These are phyloP conservation scores for Dryobota labecula DNA, from an alignment of 2,888 invertebrate species.

Conservation along the genomic window DNA sequence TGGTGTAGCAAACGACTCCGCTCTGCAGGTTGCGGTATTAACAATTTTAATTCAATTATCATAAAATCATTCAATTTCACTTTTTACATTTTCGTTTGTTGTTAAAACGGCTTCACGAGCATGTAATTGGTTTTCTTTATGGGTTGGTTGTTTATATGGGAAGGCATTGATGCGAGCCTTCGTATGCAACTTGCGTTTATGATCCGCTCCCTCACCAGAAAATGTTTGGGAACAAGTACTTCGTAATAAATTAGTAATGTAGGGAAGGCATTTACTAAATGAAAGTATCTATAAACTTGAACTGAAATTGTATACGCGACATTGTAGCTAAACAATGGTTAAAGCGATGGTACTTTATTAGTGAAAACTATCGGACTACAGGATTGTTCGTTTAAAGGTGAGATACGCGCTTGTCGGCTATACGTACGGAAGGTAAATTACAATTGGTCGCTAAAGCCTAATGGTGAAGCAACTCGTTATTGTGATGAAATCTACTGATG, in stretches of 20 bases:
- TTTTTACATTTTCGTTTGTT: constrained; percentile 70
- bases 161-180: constrained; percentile 74
- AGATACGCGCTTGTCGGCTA: constrained; percentile 33
- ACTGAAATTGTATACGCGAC: constrained; percentile 29
- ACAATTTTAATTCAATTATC: constrained; percentile 66
- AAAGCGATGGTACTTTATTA: constrained; percentile 42
- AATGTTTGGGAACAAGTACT: constrained; percentile 69
- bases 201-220: constrained; percentile 72
- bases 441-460: constrained; percentile 50
- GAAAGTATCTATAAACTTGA: constrained; percentile 49
- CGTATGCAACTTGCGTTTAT: constrained; percentile 71
- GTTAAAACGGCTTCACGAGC: constrained; percentile 78
- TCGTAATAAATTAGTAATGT: constrained; percentile 32
- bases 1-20: constrained; percentile 45
- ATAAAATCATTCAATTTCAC: constrained; percentile 65
- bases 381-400: constrained; percentile 46
- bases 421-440: constrained; percentile 35
- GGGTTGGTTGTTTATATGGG: constrained; percentile 81
- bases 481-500: constrained; percentile 54
- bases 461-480: constrained; percentile 38
- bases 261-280: constrained; percentile 37
- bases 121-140: constrained; percentile 87
- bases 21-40: constrained; percentile 49
- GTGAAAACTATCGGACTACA: constrained; percentile 49
- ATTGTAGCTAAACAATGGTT: constrained; percentile 44